Evolutionary conservation across 2,888 invertebrate species (phyloP), one percentile per base, ranked within the genome.

Genomic region (Caenorhabditis doughertyi): DNA sequence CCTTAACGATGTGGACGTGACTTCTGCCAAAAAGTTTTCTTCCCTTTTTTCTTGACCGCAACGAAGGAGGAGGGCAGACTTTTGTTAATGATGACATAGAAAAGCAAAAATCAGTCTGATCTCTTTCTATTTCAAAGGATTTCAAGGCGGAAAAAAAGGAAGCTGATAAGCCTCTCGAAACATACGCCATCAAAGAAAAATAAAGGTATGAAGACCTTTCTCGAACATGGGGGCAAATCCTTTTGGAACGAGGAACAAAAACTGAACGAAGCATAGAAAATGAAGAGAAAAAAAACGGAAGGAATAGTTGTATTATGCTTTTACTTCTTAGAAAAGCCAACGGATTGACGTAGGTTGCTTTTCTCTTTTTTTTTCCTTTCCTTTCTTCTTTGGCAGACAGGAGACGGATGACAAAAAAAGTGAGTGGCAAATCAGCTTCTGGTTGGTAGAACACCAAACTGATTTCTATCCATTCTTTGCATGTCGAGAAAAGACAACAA

Each of bases 31-130:
- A 51, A 56, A 72, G 42, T 29, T 65, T 51, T 47, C 16, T n/a
- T n/a, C n/a, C n/a, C n/a, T n/a, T 2, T 35, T 49, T 65, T 65
- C 32, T 39, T 51, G 65, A 65, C 65, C 49, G 47, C 49, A 7
- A n/a, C 5, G 23, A 25, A 71, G 27, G 32, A 16, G 65, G 27
- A 64, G 25, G 32, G 47, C 13, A 65, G 47, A 65, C 62, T n/a
- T 47, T 65, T 65, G 49, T 65, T 49, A 65, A 32, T 65, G 65
- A 65, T 51, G 65, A 51, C 51, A 65, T 62, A 16, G 29, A 51
- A 42, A 62, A 72, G 65, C 73, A 74, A 49, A 74, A 74, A 76
- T 60, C 67, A 51, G 58, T 51, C 27, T 44, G 67, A 67, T 74
- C 74, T 67, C 74, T 67, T 25, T 49, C n/a, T n/a, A n/a, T n/a